phyloP scores from a whole-genome alignment of 1,140 invertebrate species.

The Drosophila repletoides region DNA sequence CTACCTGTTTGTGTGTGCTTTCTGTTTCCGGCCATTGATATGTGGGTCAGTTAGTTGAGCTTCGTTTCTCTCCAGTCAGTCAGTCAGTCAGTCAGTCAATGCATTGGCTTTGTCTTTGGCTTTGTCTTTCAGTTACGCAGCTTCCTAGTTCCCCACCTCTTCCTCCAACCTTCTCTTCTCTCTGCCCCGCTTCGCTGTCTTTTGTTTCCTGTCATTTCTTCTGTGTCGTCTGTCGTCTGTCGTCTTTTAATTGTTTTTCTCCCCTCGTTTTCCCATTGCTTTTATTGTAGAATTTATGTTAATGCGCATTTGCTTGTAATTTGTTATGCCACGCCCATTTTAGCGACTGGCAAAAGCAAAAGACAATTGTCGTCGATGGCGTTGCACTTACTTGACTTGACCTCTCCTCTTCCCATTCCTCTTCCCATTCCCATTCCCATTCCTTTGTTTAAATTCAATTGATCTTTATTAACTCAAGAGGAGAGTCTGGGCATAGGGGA shows the following conservation, averaged over 20 bases:
- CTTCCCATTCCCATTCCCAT: conserved; percentile 65
- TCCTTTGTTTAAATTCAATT: conserved; percentile 80
- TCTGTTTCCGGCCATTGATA: conserved; percentile 48
- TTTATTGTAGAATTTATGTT: conserved; percentile 56
- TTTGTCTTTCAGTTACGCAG: conserved; percentile 28
- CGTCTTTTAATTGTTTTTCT: conserved; percentile 69
- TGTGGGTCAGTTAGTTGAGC: conserved; percentile 50
- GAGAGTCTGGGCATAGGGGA: background rate
- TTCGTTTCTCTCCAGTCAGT: conserved; percentile 8
- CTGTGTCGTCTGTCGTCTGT: conserved; percentile 16
- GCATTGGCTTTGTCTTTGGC: conserved; percentile 34
- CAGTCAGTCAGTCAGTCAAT: conserved; percentile 5
- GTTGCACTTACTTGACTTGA: conserved; percentile 50
- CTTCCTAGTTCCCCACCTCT: conserved; percentile 8
- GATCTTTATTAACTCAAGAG: conserved; percentile 68
- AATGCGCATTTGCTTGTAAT: conserved; percentile 68
- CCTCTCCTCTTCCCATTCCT: background rate
- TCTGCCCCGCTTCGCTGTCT: conserved; percentile 4
- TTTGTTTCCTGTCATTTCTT: conserved; percentile 55
- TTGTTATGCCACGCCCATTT: conserved; percentile 53
- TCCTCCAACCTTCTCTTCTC: background rate
- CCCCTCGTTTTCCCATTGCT: conserved; percentile 47
- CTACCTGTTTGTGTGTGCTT: conserved; percentile 22
- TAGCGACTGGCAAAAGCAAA: conserved; percentile 7
- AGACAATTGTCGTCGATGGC: conserved; percentile 28